These are phyloP conservation scores for Candidula unifasciata DNA, from an alignment of 2,888 invertebrate genomes.

Conservation along the genomic window DNA sequence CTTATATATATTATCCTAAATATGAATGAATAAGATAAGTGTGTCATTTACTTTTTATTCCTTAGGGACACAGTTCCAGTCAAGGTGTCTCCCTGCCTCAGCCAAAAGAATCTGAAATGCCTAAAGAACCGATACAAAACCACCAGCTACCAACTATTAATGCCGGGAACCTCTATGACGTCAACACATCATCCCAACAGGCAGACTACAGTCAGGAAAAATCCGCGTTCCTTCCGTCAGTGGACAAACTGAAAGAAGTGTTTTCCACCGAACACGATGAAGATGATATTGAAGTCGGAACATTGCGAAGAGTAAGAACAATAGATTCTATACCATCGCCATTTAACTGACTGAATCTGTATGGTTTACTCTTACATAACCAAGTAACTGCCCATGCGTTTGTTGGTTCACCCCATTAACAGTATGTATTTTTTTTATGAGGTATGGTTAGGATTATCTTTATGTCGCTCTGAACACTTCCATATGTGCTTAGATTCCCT, in stretches of 20 bases:
- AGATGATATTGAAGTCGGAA: conserved; percentile 37
- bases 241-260: conserved; percentile 70
- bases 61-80: conserved; percentile 54
- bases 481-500: too few species aligned
- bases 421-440: too few species aligned
- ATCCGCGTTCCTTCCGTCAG: conserved; percentile 68
- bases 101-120: conserved; percentile 61
- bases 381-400: too few species aligned
- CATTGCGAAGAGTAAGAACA: conserved; percentile 38
- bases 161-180: conserved; percentile 63
- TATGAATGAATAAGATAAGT: too few species aligned
- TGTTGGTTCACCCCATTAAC: too few species aligned
- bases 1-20: too few species aligned
- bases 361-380: too few species aligned
- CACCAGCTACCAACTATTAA: conserved; percentile 55
- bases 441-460: too few species aligned
- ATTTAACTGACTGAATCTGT: background rate
- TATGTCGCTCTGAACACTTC: too few species aligned
- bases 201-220: conserved; percentile 67
- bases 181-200: conserved; percentile 67
- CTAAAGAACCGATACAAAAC: conserved; percentile 49
- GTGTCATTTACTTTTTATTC: background rate
- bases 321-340: too few species aligned
- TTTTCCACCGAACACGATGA: conserved; percentile 57
- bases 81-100: conserved; percentile 57